Evolutionary conservation across 2,113 vertebrate genomes (phyloP).

Genomic region (Balaeniceps rex): DNA sequence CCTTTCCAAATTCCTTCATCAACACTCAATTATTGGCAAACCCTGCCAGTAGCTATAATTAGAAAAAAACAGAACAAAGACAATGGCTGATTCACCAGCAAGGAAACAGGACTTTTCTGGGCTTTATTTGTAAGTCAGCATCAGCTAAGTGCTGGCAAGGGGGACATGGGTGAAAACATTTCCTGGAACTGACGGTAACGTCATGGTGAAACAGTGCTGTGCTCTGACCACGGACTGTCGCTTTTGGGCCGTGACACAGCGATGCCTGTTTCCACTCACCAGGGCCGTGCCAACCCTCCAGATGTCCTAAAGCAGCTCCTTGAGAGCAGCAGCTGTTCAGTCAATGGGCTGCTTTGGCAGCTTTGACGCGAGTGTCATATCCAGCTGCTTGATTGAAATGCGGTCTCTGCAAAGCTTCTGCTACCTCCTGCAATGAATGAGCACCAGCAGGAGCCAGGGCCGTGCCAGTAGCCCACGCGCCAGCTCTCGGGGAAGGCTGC

Average conservation of each 20-base stretch:
- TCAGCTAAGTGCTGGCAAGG: constrained; percentile 5
- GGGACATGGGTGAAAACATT: constrained; percentile 1
- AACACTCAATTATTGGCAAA: constrained; percentile 27
- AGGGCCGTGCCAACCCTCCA: constrained; percentile 24
- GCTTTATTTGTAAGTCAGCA: constrained; percentile 60
- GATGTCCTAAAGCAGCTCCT: constrained; percentile 28
- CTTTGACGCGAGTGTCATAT: not conserved
- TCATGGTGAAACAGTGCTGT: not conserved
- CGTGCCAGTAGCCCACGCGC: not conserved
- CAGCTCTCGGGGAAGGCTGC: not conserved
- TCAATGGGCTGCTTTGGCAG: constrained; percentile 39
- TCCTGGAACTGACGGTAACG: not conserved
- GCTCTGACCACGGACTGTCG: not conserved
- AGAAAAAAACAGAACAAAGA: not conserved
- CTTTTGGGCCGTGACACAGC: not conserved
- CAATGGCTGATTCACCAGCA: constrained; percentile 58
- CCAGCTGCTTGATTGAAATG: constrained; percentile 10
- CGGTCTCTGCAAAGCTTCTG: not conserved
- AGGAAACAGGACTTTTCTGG: constrained; percentile 36
- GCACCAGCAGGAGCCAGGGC: not conserved
- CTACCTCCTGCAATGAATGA: not conserved
- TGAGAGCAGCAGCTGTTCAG: constrained; percentile 32
- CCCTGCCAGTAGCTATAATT: not conserved
- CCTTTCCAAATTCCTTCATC: constrained; percentile 32
- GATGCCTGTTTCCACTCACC: not conserved